Evolutionary conservation across 2,888 invertebrate genomes (phyloP).

Genomic region (Sepioteuthis lessoniana): DNA sequence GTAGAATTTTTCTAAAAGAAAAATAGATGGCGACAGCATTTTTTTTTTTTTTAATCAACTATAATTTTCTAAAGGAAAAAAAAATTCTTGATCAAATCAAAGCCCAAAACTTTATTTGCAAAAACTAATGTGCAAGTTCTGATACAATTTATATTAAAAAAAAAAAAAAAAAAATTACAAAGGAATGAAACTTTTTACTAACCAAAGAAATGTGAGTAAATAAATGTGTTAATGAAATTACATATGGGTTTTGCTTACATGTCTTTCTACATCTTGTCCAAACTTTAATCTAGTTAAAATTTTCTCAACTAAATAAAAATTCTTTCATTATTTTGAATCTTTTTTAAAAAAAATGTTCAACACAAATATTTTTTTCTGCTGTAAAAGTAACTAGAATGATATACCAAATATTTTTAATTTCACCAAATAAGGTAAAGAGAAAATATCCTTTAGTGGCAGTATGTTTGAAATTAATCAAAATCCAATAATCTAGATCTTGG

Average conservation of each 20-base stretch:
- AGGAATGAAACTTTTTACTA: background rate
- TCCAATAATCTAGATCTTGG: no score
- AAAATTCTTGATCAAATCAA: background rate
- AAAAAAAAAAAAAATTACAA: background rate
- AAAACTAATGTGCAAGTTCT: background rate
- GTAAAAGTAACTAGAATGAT: background rate
- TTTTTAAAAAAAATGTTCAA: background rate
- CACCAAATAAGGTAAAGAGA: no score
- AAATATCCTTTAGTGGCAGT: no score
- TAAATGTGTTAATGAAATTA: background rate
- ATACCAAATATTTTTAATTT: no score
- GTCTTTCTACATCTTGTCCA: background rate
- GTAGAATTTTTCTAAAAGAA: no score
- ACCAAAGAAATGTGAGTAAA: background rate
- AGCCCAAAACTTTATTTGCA: background rate
- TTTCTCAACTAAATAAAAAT: background rate
- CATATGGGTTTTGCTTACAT: background rate
- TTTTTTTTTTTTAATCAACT: background rate
- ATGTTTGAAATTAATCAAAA: no score
- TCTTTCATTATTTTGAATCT: background rate
- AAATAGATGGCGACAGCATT: background rate
- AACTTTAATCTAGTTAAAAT: conserved; percentile 1
- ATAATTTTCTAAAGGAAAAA: background rate
- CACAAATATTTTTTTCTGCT: background rate
- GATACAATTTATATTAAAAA: background rate